A percentile compares a stretch with the other conserved stretches of the same genome.
Conservation (phyloP, 2,888 invertebrate species). For the Neoaliturus tenellus region DNA sequence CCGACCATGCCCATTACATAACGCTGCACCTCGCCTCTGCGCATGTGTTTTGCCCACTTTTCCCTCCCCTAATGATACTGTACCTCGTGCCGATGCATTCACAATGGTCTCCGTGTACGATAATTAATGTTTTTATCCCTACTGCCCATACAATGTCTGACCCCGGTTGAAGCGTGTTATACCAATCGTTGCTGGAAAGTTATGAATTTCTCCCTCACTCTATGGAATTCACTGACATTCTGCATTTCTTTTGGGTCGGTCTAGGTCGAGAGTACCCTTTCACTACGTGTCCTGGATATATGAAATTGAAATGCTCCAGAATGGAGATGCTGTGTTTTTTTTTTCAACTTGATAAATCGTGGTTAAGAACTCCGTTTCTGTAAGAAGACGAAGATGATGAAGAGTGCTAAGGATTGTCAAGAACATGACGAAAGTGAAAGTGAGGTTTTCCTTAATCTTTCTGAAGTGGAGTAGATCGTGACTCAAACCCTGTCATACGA, state of each 20-base stretch:
- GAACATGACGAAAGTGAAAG: too few relatives aligned
- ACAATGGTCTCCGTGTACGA: not conserved
- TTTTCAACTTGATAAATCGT: too few relatives aligned
- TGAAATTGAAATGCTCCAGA: not conserved
- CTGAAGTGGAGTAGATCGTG: too few relatives aligned
- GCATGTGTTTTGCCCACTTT: not conserved
- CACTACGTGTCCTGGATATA: not conserved
- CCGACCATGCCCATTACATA: not conserved
- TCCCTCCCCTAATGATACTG: constrained; percentile 10
- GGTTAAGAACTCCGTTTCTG: too few relatives aligned
- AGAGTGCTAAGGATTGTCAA: too few relatives aligned
- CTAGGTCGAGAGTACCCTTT: not conserved
- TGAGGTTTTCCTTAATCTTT: too few relatives aligned
- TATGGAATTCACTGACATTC: constrained; percentile 21
- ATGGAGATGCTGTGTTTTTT: too few relatives aligned
- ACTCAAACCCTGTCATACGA: too few relatives aligned
- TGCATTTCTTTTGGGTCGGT: not conserved
- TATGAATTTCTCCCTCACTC: constrained; percentile 1
- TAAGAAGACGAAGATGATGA: too few relatives aligned
- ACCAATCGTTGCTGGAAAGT: not conserved
- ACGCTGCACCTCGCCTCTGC: not conserved
- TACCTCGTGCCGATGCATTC: not conserved
- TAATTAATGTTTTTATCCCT: constrained; percentile 37
- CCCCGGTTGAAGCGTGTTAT: not conserved
- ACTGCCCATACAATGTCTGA: constrained; percentile 27